Evolutionary conservation across 2,888 invertebrate species (phyloP).

Genomic region (Helleia helle): DNA sequence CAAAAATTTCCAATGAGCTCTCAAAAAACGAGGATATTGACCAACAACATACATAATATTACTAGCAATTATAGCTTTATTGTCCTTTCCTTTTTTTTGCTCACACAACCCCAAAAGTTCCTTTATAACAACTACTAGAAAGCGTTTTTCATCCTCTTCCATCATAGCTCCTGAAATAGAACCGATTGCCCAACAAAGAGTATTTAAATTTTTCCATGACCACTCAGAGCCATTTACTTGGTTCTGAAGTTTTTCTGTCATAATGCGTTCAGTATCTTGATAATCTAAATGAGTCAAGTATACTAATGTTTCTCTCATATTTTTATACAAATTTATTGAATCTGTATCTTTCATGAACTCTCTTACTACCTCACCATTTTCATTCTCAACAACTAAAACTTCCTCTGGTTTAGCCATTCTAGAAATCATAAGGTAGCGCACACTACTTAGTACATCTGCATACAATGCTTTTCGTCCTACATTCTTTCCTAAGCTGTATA

Average conservation of each 20-base stretch:
- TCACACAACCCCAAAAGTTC: constrained; percentile 97
- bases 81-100: constrained; percentile 99
- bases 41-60: constrained; percentile 99
- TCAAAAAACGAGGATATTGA: constrained; percentile 97
- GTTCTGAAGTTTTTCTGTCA: constrained; percentile 98
- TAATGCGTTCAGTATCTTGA: constrained; percentile 97
- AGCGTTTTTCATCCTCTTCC: constrained; percentile 99
- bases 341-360: constrained; percentile 99
- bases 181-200: constrained; percentile 99
- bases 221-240: constrained; percentile 99
- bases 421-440: constrained; percentile 98
- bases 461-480: constrained; percentile 81
- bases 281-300: constrained; percentile 99
- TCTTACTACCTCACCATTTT: constrained; percentile 98
- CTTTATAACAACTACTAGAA: constrained; percentile 98
- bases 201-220: constrained; percentile 99
- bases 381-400: constrained; percentile 99
- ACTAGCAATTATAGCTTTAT: constrained; percentile 99
- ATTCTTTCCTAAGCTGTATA: constrained; percentile 53
- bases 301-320: constrained; percentile 98
- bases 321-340: constrained; percentile 98
- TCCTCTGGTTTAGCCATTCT: constrained; percentile 99
- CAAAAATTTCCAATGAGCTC: constrained; percentile 99
- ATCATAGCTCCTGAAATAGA: constrained; percentile 99
- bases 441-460: constrained; percentile 86